Base-by-base conservation (phyloP, 2,113 vertebrate genomes). In the Cyprinodon tularosa region DNA sequence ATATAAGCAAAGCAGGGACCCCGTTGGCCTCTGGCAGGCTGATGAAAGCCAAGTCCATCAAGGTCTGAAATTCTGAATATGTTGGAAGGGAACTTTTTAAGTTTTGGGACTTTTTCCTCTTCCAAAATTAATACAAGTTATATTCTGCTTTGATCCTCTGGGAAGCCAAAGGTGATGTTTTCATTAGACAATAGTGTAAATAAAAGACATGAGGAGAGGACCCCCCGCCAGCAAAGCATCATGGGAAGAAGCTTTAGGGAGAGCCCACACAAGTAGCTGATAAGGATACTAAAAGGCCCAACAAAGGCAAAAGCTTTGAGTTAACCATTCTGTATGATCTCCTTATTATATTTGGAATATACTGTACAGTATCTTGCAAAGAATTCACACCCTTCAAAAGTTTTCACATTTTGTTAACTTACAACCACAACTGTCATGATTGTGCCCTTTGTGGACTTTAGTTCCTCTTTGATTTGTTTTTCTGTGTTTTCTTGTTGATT, bases 151-250 rank as follows among this genome's bases (percentile, higher is more conserved):
- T 70, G 85, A 78, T 81, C 84, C 81, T 82, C 48, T 62, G 85
- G 84, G 88, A 81, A 91, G 91, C 83, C 87, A 92, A 89, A 91
- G 89, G 89, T 93, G 84, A 90, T 90, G 84, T 93, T 94, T 91
- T 91, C 84, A 74, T 86, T 84, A 76, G 79, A 86, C 6, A 78
- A 88, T 90, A 73, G 72, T 86, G 85, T 90, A 92, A 93, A 93
- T 87, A 94, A 83, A 57, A 90, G 63, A 75, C 74, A 74, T 42
- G 72, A 84, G 59, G 76, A 84, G 71, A 89, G 89, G 76, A 82
- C 86, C 83, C 50, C 90, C 85, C 78, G 72, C 83, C 74, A 85
- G 87, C 83, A 86, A 62, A 76, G 75, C 86, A 91, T 88, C 85
- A 92, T 94, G 92, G 87, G 93, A 93, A 94, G 89, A 84, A 84